A percentile compares a stretch with the other conserved stretches of the same genome.
phyloP scores from a whole-genome alignment of 2,113 vertebrate species.

The Hylia prasina region DNA sequence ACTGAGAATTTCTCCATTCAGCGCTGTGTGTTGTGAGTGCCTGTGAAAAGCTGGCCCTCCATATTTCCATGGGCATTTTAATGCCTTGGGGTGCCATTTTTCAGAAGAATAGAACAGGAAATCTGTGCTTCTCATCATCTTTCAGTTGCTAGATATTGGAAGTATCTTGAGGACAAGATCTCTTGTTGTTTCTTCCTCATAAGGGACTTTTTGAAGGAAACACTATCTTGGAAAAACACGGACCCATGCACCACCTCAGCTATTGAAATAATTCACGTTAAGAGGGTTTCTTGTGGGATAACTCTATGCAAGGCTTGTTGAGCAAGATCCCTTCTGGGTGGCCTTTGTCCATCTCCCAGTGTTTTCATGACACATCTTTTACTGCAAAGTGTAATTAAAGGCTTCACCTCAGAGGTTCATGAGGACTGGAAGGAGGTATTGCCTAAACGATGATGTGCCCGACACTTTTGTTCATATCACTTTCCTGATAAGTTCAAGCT shows the following conservation, averaged over 20 bases:
- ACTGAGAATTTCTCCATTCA: background rate
- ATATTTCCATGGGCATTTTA: slow-evolving; percentile 1
- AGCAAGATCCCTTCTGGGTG: slow-evolving; percentile 51
- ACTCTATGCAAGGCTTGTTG: background rate
- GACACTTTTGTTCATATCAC: background rate
- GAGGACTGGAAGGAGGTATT: background rate
- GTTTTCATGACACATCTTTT: slow-evolving; percentile 14
- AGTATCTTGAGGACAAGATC: background rate
- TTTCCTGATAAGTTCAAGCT: background rate
- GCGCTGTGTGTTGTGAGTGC: background rate
- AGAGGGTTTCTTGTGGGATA: background rate
- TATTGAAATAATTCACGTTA: background rate
- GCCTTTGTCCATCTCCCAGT: slow-evolving; percentile 20
- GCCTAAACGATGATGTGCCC: background rate
- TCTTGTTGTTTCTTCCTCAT: slow-evolving; percentile 19
- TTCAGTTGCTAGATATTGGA: background rate
- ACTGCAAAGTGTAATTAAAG: background rate
- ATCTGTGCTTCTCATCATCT: slow-evolving; percentile 25
- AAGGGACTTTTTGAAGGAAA: background rate
- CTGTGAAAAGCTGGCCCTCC: background rate
- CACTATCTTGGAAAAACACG: background rate
- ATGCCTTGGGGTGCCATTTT: slow-evolving; percentile 9
- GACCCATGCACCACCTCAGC: background rate
- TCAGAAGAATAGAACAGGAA: background rate
- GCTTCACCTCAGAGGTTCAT: slow-evolving; percentile 20